Conservation (phyloP, 2,797 vertebrate genomes). For the Molossus molossus region DNA sequence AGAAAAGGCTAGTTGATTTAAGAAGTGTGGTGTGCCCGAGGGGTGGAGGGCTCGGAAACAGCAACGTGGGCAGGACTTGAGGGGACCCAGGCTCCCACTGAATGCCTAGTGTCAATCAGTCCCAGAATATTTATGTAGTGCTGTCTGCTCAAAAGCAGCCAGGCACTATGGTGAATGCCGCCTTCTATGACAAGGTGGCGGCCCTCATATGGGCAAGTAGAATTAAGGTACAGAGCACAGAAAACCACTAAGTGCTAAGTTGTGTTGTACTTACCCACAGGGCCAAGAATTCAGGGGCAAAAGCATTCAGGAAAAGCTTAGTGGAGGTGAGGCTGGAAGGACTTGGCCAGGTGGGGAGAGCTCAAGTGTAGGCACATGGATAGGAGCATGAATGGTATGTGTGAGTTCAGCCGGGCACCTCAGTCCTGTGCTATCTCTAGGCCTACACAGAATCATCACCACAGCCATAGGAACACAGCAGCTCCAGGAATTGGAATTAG, state of each 20-base stretch:
- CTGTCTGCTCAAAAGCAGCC: background rate
- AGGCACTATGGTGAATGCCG: background rate
- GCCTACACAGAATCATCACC: background rate
- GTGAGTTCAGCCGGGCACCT: slow-evolving; percentile 2
- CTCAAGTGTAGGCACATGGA: background rate
- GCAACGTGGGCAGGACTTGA: slow-evolving; percentile 22
- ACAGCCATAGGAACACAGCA: background rate
- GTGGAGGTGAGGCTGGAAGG: background rate
- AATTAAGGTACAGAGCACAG: slow-evolving; percentile 21
- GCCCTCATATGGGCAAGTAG: background rate
- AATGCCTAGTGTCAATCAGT: background rate
- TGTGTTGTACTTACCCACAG: background rate
- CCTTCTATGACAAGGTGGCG: slow-evolving; percentile 32
- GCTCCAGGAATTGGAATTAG: background rate
- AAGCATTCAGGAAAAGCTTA: background rate
- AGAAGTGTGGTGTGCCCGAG: background rate
- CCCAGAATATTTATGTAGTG: slow-evolving; percentile 29
- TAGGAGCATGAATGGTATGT: background rate
- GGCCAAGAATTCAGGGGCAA: slow-evolving; percentile 39
- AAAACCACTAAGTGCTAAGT: slow-evolving; percentile 18
- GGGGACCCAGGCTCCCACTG: background rate
- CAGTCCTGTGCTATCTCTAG: background rate
- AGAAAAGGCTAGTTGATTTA: slow-evolving; percentile 44
- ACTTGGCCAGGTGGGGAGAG: background rate
- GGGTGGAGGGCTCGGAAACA: background rate